Evolutionary conservation across 2,888 invertebrate genomes (phyloP), one percentile per base, ranked within the genome.

Genomic region (Calliphora vomitoria): DNA sequence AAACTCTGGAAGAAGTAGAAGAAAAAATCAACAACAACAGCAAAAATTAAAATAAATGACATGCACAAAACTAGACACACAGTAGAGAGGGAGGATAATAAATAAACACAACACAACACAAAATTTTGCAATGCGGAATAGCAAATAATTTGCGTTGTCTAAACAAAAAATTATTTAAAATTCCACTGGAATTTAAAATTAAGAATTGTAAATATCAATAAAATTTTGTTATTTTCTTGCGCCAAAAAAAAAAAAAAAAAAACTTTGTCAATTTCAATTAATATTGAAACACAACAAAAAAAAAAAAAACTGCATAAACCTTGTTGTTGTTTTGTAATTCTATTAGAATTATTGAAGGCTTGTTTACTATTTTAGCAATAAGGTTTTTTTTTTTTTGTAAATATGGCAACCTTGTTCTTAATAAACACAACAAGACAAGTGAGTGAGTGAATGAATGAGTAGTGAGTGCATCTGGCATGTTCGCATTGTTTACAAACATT

Each of bases 401-500:
- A 76, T 78, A 60, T 78, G 71, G 71, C 76, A 83, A 68, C 83
- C 76, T 83, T 69, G 83, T 64, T 50, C 31, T 69, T 64, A 78
- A 35, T 66, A 62, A 53, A 38, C 53, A 53, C 50, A 76, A 41
- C 53, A 75, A 47, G 11, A 35, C n/a, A 0, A 4, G n/a, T 8
- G 4, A n/a, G n/a, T 8, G 8, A 76, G 13, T 76, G 20, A 25
- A 31, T 60, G 35, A 64, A 20, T 64, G 38, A 76, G n/a, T 20
- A 13, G 53, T 62, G 4, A 64, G 50, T 38, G 64, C 11, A 76
- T 53, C 20, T 31, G 58, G 74, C 66, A 44, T 44, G 20, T 44
- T 50, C 5, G 20, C 47, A 69, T 69, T 76, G 75, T 69, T 69
- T 55, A 68, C 35, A 64, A 55, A 58, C 13, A 35, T 38, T 69